Evolutionary conservation across 92 coral and sea anemone species (phyloP).

Genomic region (Desmophyllum pertusum): DNA sequence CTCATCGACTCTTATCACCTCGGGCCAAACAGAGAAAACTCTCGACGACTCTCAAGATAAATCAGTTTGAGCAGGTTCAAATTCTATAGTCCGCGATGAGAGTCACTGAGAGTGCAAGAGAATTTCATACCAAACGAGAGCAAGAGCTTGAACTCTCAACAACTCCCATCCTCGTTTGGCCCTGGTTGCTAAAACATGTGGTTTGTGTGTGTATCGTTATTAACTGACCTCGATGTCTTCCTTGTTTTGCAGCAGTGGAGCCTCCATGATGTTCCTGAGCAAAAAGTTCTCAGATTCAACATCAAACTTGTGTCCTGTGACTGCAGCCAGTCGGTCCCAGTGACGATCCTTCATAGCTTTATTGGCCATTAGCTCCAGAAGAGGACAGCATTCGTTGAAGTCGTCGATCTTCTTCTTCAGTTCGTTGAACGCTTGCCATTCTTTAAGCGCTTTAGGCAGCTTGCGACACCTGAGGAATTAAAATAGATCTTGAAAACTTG

Average conservation of each 20-base stretch:
- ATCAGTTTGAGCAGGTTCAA: too few species aligned
- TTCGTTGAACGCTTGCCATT: conserved; percentile 91
- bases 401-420: conserved; percentile 86
- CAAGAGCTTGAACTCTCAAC: too few species aligned
- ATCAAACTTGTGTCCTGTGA: conserved; percentile 86
- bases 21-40: too few species aligned
- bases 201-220: neutral
- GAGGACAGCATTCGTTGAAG: conserved; percentile 88
- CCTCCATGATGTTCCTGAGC: conserved; percentile 91
- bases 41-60: too few species aligned
- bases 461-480: conserved; percentile 74
- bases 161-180: too few species aligned
- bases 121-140: too few species aligned
- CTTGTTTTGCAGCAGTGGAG: conserved; percentile 78
- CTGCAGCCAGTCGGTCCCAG: conserved; percentile 84
- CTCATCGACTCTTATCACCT: too few species aligned
- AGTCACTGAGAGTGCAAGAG: too few species aligned
- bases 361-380: conserved; percentile 87
- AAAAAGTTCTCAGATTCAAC: conserved; percentile 85
- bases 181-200: too few species aligned
- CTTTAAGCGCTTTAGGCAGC: conserved; percentile 87
- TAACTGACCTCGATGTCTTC: conserved; percentile 91
- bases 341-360: conserved; percentile 93
- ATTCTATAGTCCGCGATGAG: too few species aligned
- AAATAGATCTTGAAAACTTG: neutral